Evolutionary conservation across 1,140 invertebrate species (phyloP).

Genomic region (Aphidius ervi): DNA sequence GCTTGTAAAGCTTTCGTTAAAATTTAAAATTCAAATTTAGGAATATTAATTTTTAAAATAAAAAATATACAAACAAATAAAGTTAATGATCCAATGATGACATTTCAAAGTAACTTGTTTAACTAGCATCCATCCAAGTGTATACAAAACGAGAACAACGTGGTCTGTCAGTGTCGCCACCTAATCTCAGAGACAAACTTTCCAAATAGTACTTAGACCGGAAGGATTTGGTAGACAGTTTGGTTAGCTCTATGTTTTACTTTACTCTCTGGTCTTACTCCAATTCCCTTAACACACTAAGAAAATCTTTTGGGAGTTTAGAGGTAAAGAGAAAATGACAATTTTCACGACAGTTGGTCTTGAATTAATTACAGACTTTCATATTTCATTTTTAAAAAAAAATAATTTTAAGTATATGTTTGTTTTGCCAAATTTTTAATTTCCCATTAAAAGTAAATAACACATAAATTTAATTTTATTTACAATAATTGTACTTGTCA

Average conservation of each 20-base stretch:
- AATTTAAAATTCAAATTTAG: no score
- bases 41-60: no score
- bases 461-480: no score
- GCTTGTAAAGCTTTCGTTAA: no score
- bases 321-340: conserved; percentile 24
- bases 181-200: conserved; percentile 33
- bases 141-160: not conserved
- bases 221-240: conserved; percentile 34
- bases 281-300: not conserved
- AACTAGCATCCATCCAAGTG: not conserved
- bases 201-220: conserved; percentile 28
- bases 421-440: not conserved
- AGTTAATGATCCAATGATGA: conserved; percentile 11
- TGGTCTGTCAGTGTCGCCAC: conserved; percentile 15
- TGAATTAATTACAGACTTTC: conserved; percentile 33
- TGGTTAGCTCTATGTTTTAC: conserved; percentile 20
- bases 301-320: conserved; percentile 14
- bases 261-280: not conserved
- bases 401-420: not conserved
- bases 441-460: no score
- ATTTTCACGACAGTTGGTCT: conserved; percentile 30
- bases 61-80: no score
- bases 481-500: no score
- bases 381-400: not conserved
- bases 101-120: conserved; percentile 10